Conservation (phyloP, 2,113 vertebrate species). For the Perca flavescens region DNA sequence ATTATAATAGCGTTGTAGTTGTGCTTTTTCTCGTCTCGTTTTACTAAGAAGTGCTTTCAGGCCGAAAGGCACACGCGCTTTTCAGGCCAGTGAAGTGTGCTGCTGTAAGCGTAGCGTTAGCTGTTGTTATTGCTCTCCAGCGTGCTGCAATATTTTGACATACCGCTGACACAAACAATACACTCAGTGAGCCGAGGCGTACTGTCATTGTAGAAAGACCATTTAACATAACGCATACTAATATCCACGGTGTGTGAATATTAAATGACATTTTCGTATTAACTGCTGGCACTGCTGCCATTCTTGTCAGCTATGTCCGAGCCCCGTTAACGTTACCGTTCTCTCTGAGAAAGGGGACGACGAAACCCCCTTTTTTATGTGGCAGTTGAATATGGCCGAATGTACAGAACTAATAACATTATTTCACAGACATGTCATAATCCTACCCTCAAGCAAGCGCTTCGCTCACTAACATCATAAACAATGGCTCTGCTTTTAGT, state of each 20-base stretch:
- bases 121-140: constrained; percentile 54
- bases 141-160: constrained; percentile 63
- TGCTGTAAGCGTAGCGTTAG: constrained; percentile 51
- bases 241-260: not conserved
- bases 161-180: constrained; percentile 53
- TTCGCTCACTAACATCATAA: too few species aligned
- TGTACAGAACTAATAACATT: not conserved
- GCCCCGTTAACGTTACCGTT: not conserved
- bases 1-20: not conserved
- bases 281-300: not conserved
- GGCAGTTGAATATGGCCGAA: constrained; percentile 17
- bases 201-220: constrained; percentile 30
- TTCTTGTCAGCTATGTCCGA: constrained; percentile 28
- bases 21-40: constrained; percentile 23
- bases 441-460: not conserved
- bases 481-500: not conserved
- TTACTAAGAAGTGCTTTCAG: constrained; percentile 59
- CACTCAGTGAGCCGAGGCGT: constrained; percentile 16
- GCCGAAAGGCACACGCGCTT: constrained; percentile 53
- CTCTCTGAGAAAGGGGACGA: not conserved
- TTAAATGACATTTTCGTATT: constrained; percentile 13
- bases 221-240: constrained; percentile 7
- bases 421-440: not conserved
- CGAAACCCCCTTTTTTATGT: constrained; percentile 2
- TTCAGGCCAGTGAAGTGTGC: constrained; percentile 52